Base-by-base conservation (phyloP, 2,888 invertebrate species). In the Rhagium mordax region DNA sequence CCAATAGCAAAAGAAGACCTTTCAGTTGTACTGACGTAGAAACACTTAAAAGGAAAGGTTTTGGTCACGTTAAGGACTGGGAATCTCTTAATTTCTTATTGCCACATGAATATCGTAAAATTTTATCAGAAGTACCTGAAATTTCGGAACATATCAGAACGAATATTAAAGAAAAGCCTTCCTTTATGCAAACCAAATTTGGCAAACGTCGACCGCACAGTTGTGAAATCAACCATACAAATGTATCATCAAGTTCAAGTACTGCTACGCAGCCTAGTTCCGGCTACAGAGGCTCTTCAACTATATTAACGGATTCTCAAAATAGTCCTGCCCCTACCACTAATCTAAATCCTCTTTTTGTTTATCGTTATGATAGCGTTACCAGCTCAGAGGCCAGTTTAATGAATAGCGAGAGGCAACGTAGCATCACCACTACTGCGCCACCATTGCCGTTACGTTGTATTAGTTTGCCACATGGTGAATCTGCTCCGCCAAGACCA, bases 1-100 rank as follows among this genome's bases (percentile, higher is more conserved):
- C 89, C 1, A 87, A 88, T 2, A 69, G 74, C 13, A 78, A 77
- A 85, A 69, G 90, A 81, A 88, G 93, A 75, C 95, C 95, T 0
- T 93, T 95, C 84, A 95, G 95, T 55, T 94, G 93, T 84, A 94
- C 93, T 82, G 96, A 97, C 84, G 91, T 96, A 64, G 96, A 96
- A 87, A 91, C 93, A 74, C 87, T 97, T 48, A 93, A 93, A 84
- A 93, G 93, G 84, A 93, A 94, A 86, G 95, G 95, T 67, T 93
- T 96, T 76, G 91, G 92, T 51, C 97, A 97, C 85, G 94, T 98
- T 7, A 92, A 93, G 85, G 98, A 98, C 87, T 98, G 98, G 98
- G 96, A 96, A 83, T 97, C 97, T 0, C 89, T 98, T 65, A 96
- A 95, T 81, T 94, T 97, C 79, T 90, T 98, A 61, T 88, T 98